phyloP scores from a whole-genome alignment of 2,797 vertebrate genomes.

The Podarcis lilfordi region DNA sequence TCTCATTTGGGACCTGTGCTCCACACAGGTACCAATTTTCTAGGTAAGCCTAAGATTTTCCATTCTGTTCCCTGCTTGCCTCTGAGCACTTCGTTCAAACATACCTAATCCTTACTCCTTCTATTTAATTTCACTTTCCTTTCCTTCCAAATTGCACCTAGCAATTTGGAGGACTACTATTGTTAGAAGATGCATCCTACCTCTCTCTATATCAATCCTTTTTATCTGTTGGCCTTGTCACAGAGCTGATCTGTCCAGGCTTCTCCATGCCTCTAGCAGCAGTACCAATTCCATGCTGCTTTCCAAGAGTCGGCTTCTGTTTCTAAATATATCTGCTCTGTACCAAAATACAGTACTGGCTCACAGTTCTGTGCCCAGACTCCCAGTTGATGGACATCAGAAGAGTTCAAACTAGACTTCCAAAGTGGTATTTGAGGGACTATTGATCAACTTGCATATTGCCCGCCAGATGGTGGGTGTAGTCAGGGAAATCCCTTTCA shows the following conservation, averaged over 20 bases:
- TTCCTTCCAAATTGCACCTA: neutral
- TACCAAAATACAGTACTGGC: neutral
- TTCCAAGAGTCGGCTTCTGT: neutral
- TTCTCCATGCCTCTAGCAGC: neutral
- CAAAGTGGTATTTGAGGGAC: neutral
- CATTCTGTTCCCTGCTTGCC: neutral
- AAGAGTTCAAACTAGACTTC: neutral
- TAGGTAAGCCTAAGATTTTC: neutral
- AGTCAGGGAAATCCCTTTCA: neutral
- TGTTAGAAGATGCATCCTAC: neutral
- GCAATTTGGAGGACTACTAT: neutral
- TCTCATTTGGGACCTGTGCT: neutral
- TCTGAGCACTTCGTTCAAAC: neutral
- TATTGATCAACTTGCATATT: neutral
- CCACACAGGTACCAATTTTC: neutral
- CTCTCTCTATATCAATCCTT: neutral
- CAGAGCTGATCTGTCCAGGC: neutral
- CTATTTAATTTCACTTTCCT: neutral
- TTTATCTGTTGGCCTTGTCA: neutral
- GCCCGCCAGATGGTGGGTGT: neutral
- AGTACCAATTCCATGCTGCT: neutral
- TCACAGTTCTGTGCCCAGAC: neutral
- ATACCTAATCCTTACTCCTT: neutral
- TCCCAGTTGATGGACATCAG: slow-evolving; percentile 4
- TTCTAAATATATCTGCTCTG: slow-evolving; percentile 24